These are phyloP conservation scores for Tympanuchus pallidicinctus DNA, from an alignment of 2,113 vertebrate species.

Conservation along the genomic window DNA sequence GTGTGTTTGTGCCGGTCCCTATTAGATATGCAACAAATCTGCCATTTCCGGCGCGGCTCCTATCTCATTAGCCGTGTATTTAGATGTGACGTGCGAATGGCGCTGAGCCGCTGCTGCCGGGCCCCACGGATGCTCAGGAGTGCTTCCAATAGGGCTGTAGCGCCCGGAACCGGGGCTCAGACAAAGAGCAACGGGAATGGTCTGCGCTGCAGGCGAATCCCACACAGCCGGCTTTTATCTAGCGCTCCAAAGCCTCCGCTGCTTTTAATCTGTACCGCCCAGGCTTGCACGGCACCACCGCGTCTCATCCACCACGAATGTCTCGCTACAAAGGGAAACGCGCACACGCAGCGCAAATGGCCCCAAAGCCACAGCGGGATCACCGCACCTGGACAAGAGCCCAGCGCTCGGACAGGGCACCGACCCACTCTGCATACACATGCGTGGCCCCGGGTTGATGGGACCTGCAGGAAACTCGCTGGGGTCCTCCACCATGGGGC, in stretches of 20 bases:
- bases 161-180: conserved; percentile 75
- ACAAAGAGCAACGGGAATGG: conserved; percentile 80
- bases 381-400: background rate
- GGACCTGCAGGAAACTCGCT: background rate
- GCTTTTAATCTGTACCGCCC: conserved; percentile 73
- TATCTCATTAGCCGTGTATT: conserved; percentile 78
- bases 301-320: conserved; percentile 23
- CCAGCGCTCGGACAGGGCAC: background rate
- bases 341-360: background rate
- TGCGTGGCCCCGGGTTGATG: background rate
- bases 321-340: conserved; percentile 38
- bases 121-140: conserved; percentile 71
- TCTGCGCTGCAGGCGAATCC: conserved; percentile 73
- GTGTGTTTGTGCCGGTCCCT: conserved; percentile 63
- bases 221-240: conserved; percentile 76
- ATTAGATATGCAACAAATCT: conserved; percentile 78
- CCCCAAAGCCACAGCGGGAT: background rate
- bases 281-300: conserved; percentile 46
- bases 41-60: conserved; percentile 75
- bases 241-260: conserved; percentile 59
- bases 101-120: conserved; percentile 68
- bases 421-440: background rate
- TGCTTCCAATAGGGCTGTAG: conserved; percentile 77
- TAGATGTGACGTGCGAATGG: conserved; percentile 76
- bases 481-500: background rate